Conservation (phyloP, 2,888 invertebrate genomes). For the Drosophila anceps region DNA sequence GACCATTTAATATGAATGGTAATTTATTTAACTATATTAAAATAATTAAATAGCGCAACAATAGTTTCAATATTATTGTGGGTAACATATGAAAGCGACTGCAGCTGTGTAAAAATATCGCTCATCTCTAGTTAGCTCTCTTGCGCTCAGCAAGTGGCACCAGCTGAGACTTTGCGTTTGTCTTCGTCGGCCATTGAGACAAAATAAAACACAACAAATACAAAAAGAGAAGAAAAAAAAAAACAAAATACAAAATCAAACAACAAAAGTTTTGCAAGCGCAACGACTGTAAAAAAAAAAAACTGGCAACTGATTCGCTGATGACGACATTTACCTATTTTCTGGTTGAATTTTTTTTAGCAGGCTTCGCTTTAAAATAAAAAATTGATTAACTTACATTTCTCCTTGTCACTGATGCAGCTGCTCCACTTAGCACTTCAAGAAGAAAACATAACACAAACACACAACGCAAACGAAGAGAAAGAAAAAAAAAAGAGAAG, state of each 20-base stretch:
- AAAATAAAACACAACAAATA: slow-evolving; percentile 59
- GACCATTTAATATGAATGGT: background rate
- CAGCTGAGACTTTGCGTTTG: slow-evolving; percentile 45
- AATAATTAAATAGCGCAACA: background rate
- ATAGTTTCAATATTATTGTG: background rate
- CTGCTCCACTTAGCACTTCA: slow-evolving; percentile 35
- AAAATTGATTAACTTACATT: slow-evolving; percentile 50
- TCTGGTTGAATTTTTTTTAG: slow-evolving; percentile 21
- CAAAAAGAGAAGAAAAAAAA: slow-evolving; percentile 27
- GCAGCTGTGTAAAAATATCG: background rate
- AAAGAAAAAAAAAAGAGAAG: slow-evolving; percentile 45
- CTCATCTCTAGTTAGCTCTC: slow-evolving; percentile 42
- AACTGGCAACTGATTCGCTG: slow-evolving; percentile 43
- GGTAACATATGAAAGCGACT: background rate
- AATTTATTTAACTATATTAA: background rate
- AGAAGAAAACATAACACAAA: slow-evolving; percentile 41
- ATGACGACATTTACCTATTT: slow-evolving; percentile 58
- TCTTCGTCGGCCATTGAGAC: slow-evolving; percentile 64
- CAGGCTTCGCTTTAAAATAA: slow-evolving; percentile 34
- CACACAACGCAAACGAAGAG: slow-evolving; percentile 33
- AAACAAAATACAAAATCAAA: slow-evolving; percentile 56
- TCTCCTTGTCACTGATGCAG: slow-evolving; percentile 25
- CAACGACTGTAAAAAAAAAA: slow-evolving; percentile 37
- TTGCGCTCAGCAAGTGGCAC: slow-evolving; percentile 42
- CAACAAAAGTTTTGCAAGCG: slow-evolving; percentile 62